Evolutionary conservation across 1,140 invertebrate genomes (phyloP).

Genomic region (Magallana ariakensis): DNA sequence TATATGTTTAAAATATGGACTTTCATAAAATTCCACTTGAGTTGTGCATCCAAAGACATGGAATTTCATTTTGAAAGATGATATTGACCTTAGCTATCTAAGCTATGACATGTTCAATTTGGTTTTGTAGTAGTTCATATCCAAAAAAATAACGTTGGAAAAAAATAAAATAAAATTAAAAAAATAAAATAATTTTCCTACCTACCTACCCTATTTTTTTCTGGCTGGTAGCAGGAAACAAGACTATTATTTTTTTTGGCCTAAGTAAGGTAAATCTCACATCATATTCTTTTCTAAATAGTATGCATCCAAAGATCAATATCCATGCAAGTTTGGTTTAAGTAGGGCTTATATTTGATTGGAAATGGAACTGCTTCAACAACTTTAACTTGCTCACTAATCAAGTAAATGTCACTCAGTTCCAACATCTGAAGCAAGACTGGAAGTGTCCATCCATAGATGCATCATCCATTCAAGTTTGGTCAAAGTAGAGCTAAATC

Average conservation of each 20-base stretch:
- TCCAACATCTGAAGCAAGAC: too few relatives aligned
- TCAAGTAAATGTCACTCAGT: constrained; percentile 12
- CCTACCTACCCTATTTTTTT: too few relatives aligned
- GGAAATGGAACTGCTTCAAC: constrained; percentile 14
- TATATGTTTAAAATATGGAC: too few relatives aligned
- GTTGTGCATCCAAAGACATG: too few relatives aligned
- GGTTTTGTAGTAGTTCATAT: constrained; percentile 16
- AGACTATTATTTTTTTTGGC: background rate
- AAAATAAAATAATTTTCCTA: background rate
- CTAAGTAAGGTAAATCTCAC: constrained; percentile 15
- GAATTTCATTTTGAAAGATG: too few relatives aligned
- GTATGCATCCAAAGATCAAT: constrained; percentile 15
- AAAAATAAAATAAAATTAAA: constrained; percentile 13
- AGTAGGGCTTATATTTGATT: background rate
- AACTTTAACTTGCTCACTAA: constrained; percentile 16
- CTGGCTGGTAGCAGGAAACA: too few relatives aligned
- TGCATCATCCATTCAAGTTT: too few relatives aligned
- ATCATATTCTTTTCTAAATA: constrained; percentile 17
- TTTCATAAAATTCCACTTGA: too few relatives aligned
- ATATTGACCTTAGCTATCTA: too few relatives aligned
- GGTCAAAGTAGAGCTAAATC: constrained; percentile 6
- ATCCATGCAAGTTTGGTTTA: constrained; percentile 4
- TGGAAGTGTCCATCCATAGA: too few relatives aligned
- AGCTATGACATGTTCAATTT: background rate
- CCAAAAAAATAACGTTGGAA: constrained; percentile 16